Evolutionary conservation across 1,140 invertebrate genomes (phyloP).

Genomic region (Pseudobourletiella spinata): DNA sequence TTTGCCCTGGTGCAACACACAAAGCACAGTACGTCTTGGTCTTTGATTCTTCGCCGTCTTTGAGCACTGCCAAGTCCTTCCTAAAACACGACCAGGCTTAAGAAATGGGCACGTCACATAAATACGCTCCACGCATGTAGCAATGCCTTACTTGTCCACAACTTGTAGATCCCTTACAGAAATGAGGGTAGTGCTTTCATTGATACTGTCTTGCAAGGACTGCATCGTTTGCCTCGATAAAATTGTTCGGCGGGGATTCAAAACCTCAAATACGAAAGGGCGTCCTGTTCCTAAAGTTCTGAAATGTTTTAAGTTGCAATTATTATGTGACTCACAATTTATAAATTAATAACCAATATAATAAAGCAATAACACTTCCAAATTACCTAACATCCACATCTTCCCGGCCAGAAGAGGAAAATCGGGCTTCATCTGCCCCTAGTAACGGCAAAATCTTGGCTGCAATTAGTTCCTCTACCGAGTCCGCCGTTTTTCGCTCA

Average conservation of each 20-base stretch:
- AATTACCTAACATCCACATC: conserved; percentile 73
- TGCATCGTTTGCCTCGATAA: conserved; percentile 47
- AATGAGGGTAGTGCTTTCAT: conserved; percentile 47
- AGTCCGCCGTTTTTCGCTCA: conserved; percentile 65
- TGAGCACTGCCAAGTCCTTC: conserved; percentile 59
- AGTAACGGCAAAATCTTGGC: conserved; percentile 47
- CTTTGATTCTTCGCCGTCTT: conserved; percentile 77
- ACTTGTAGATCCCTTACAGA: conserved; percentile 55
- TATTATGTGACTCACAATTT: conserved; percentile 3
- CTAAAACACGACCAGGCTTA: conserved; percentile 41
- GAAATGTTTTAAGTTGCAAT: not conserved
- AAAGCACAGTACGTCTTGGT: conserved; percentile 73
- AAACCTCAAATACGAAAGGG: conserved; percentile 75
- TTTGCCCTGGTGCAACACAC: conserved; percentile 49
- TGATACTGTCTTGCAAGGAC: conserved; percentile 52
- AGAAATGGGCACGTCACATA: not conserved
- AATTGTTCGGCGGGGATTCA: conserved; percentile 53
- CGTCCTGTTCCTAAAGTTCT: conserved; percentile 73
- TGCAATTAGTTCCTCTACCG: conserved; percentile 84
- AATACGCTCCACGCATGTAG: no score
- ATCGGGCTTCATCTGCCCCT: conserved; percentile 54
- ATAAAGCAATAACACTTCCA: not conserved
- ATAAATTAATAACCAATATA: not conserved
- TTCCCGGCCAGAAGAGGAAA: conserved; percentile 81
- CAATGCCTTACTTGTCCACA: conserved; percentile 50